phyloP scores from a whole-genome alignment of 2,113 vertebrate genomes.

The Cnemophilus loriae region DNA sequence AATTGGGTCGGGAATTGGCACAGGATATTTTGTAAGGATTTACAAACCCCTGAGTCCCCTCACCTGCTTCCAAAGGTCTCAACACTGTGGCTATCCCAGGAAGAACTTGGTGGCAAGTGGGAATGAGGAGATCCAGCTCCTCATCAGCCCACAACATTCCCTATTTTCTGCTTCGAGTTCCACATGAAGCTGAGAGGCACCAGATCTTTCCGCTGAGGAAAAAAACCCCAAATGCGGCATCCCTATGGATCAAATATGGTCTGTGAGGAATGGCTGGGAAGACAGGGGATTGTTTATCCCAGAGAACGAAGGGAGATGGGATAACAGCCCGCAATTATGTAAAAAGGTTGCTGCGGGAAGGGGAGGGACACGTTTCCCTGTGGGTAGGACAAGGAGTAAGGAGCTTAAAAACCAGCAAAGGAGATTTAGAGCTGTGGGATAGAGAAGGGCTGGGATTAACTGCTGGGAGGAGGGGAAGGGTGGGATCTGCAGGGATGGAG shows the following conservation, averaged over 20 bases:
- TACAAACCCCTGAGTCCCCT: background rate
- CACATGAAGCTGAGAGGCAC: accelerated
- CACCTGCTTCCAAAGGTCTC: background rate
- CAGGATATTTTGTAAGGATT: background rate
- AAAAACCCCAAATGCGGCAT: accelerated
- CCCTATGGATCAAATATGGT: background rate
- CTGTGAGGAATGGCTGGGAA: background rate
- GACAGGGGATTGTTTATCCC: background rate
- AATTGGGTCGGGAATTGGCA: background rate
- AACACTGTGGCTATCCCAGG: background rate
- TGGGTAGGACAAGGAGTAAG: constrained; percentile 59
- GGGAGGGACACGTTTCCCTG: constrained; percentile 41
- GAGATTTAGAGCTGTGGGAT: constrained; percentile 58
- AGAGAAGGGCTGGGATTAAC: constrained; percentile 50
- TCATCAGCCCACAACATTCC: background rate
- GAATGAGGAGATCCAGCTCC: background rate
- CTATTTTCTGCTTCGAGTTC: background rate
- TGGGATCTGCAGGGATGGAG: background rate
- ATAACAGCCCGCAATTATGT: constrained; percentile 25
- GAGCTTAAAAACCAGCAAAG: constrained; percentile 53
- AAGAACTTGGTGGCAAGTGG: background rate
- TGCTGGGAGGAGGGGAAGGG: background rate
- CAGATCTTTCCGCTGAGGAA: background rate
- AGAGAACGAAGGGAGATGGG: background rate
- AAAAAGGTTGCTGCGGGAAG: constrained; percentile 33